Evolutionary conservation across 2,888 invertebrate genomes (phyloP).

Genomic region (Amitus sp.): DNA sequence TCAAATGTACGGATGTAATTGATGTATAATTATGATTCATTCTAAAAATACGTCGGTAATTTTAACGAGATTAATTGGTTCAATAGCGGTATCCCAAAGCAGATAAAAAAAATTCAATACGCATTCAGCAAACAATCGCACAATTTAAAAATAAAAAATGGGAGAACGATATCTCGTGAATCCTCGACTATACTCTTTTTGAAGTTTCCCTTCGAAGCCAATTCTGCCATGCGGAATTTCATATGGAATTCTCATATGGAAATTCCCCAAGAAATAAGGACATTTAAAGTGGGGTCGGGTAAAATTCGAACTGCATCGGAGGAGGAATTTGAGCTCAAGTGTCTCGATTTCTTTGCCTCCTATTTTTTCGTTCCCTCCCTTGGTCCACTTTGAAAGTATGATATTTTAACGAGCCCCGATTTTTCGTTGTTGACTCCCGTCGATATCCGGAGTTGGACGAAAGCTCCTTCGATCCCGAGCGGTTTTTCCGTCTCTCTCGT

Average conservation of each 20-base stretch:
- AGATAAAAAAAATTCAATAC: no score
- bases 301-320: not conserved
- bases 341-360: not conserved
- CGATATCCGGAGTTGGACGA: constrained; percentile 42
- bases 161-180: no score
- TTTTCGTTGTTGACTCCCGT: constrained; percentile 40
- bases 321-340: not conserved
- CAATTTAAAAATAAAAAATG: no score
- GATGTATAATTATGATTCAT: no score
- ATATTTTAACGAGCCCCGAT: constrained; percentile 28
- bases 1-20: no score
- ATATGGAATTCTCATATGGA: no score
- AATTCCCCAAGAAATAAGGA: not conserved
- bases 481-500: constrained; percentile 30
- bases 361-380: not conserved
- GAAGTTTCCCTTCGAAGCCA: not conserved
- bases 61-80: no score
- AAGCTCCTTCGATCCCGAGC: constrained; percentile 30
- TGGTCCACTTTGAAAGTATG: not conserved
- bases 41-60: no score
- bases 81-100: no score
- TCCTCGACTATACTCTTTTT: no score
- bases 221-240: not conserved
- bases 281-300: not conserved
- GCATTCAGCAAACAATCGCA: no score